Evolutionary conservation across 2,888 invertebrate species (phyloP), one percentile per base, ranked within the genome.

Genomic region (Rhorus exstirpatorius): DNA sequence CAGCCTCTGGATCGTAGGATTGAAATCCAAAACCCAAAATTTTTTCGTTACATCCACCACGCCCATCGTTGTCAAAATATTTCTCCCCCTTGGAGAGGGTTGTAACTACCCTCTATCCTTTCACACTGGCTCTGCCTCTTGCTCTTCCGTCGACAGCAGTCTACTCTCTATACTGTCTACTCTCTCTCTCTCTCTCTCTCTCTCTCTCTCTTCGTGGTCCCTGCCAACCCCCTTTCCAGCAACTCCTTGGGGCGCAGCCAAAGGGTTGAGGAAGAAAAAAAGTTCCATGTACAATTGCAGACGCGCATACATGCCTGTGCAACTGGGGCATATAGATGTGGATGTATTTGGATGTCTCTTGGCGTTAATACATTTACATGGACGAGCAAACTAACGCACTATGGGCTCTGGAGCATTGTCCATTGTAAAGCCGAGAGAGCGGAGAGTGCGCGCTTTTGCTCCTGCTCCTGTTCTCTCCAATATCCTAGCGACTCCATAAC

Each of bases 51-150:
- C 51, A 60, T 65, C 85, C 83, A 85, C 86, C 89, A 90, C 92
- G 90, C 92, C 91, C 87, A 89, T 86, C 83, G 83, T 84, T 91
- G 92, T 92, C 92, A 92, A 91, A 93, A 93, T 91, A 93, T 92
- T 91, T 91, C 88, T 86, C 70, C 46, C 67, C 51, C 44, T 72
- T 49, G 1, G 19, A 72, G 75, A 68, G 75, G 84, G 84, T 1
- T 70, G 70, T 58, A 65, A 65, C 65, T 61, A 72, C 51, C 61
- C 24, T 51, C n/a, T 63, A 21, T 74, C 26, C 70, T 41, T 55
- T 17, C 67, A 8, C 31, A 3, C 53, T 3, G 14, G 53, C 38
- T 53, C 68, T 19, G 38, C 53, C 53, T 53, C 68, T 53, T n/a
- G 35, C 51, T 67, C 67, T 49, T 19, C 8, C 14, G 12, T 55